phyloP scores from a whole-genome alignment of 1,140 invertebrate species.

The Zaprionus gabonicus region DNA sequence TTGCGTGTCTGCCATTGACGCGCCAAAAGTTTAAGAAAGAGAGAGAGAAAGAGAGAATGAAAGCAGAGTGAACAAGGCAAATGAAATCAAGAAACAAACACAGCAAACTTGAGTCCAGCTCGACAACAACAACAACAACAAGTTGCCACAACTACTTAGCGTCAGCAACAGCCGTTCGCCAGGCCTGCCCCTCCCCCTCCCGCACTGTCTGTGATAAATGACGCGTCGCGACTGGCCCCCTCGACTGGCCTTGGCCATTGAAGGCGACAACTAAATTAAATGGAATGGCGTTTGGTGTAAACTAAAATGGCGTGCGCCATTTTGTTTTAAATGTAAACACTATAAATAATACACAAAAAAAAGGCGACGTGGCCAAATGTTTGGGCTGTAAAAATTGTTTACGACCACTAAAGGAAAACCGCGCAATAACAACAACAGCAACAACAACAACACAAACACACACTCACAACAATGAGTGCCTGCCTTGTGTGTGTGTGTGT shows the following conservation, averaged over 20 bases:
- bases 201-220: slow-evolving; percentile 6
- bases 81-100: slow-evolving; percentile 60
- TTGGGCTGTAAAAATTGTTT: slow-evolving; percentile 79
- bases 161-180: slow-evolving; percentile 61
- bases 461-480: slow-evolving; percentile 22
- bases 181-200: slow-evolving; percentile 12
- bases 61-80: slow-evolving; percentile 20
- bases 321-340: slow-evolving; percentile 67
- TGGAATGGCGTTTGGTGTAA: slow-evolving; percentile 65
- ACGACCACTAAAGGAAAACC: slow-evolving; percentile 76
- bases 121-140: slow-evolving; percentile 40
- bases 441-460: slow-evolving; percentile 12
- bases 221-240: slow-evolving; percentile 8
- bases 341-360: slow-evolving; percentile 66
- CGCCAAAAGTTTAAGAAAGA: not conserved
- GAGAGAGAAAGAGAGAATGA: not conserved
- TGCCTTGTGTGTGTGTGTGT: slow-evolving; percentile 22
- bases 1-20: slow-evolving; percentile 3
- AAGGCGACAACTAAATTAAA: slow-evolving; percentile 46
- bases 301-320: slow-evolving; percentile 52
- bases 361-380: slow-evolving; percentile 66
- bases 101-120: slow-evolving; percentile 41
- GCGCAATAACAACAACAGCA: slow-evolving; percentile 53
- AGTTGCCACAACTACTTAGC: slow-evolving; percentile 76
- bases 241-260: no score